phyloP scores from a whole-genome alignment of 2,888 invertebrate species.

The Ectemnius cavifrons region DNA sequence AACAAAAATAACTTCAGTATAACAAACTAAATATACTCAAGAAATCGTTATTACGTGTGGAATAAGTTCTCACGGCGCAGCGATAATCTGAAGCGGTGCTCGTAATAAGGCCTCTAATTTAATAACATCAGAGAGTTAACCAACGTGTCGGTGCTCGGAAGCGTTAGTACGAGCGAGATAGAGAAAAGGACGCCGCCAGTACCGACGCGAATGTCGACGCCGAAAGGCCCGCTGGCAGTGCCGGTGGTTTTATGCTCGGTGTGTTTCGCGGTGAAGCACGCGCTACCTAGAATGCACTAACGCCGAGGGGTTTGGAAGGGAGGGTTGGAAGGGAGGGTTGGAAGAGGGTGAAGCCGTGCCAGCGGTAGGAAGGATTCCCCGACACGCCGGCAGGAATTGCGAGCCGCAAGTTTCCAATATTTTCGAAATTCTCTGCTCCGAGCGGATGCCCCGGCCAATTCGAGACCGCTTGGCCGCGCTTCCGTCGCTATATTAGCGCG shows the following conservation, averaged over 20 bases:
- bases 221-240: background rate
- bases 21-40: too few species aligned
- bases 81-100: background rate
- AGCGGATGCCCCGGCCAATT: constrained; percentile 18
- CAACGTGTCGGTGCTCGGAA: background rate
- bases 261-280: too few species aligned
- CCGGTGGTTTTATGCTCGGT: too few species aligned
- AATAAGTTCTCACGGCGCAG: background rate
- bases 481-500: constrained; percentile 1
- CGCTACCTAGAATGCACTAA: too few species aligned
- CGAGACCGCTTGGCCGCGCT: background rate
- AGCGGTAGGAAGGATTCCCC: constrained; percentile 6
- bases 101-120: constrained; percentile 4
- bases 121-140: background rate
- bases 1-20: too few species aligned
- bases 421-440: constrained; percentile 46
- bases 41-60: too few species aligned
- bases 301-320: background rate
- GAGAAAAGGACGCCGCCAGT: background rate
- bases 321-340: too few species aligned
- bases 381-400: constrained; percentile 23
- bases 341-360: background rate
- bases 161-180: background rate
- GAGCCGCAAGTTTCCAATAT: constrained; percentile 45
- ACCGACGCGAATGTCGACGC: background rate